Evolutionary conservation across 2,888 invertebrate genomes (phyloP), one percentile per base, ranked within the genome.

Genomic region (Rhamnusium bicolor): DNA sequence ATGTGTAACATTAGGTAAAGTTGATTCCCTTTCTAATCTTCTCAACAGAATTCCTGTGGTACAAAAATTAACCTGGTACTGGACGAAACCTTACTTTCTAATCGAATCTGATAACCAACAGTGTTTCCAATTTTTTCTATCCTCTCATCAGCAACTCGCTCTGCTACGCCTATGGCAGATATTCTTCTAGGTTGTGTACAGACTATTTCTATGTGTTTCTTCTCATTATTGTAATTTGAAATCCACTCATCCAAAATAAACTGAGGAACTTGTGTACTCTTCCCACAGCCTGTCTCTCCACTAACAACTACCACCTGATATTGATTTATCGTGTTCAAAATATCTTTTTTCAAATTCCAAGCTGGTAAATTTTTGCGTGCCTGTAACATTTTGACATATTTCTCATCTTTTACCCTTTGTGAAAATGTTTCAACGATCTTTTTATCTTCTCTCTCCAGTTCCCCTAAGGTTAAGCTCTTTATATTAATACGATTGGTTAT

Each of bases 141-240:
- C 67, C 98, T 90, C 87, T 98, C 98, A 3, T 93, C 92, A 0
- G 98, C 94, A 0, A 98, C 97, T 83, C 98, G 90, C 83, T 98
- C 97, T 0, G 98, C 96, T 0, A 98, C 96, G 12, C 96, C 96
- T 68, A 98, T 94, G 1, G 98, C 97, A 0, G 98, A 96, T 83
- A 98, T 93, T 81, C 97, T 90, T 54, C 98, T 90, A 0, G 98
- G 98, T 87, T 98, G 98, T 0, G 98, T 97, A 84, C 97, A 97
- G 60, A 98, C 91, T 53, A 98, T 94, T 84, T 97, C 94, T 2
- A 96, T 92, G 74, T 95, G 94, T 8, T 91, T 89, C 10, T 90
- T 88, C 29, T 84, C 79, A 8, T 89, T 89, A 8, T 89, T 87
- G 10, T 90, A 89, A 76, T 92, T 92, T 1, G 90, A 88, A 63